Evolutionary conservation across 2,797 vertebrate genomes (phyloP), one percentile per base, ranked within the genome.

Genomic region (Miichthys miiuy): DNA sequence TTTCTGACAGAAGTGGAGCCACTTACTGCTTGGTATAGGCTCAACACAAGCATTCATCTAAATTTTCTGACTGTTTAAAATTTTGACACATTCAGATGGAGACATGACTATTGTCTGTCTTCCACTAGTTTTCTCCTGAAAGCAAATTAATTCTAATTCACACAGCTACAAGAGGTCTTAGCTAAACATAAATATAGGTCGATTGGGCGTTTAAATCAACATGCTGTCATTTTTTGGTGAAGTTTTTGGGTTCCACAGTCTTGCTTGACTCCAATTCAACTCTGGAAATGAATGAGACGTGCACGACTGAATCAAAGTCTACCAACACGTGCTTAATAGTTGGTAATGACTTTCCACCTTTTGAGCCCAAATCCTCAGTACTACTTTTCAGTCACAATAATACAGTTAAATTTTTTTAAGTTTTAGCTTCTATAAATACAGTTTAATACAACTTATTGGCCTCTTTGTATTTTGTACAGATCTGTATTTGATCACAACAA

Each of bases 371-470:
- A 56, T 50, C 55, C 68, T 48, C 30, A 20, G 18, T 17, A 44
- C 1, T 44, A 30, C n/a, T 44, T 17, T 62, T 61, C 25, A 54
- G 25, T 25, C 27, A 14, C 14, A 3, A 42, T 21, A 21, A 62
- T 18, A 41, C 57, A 64, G 41, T 9, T 25, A 1, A 44, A 50
- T 4, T 21, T 42, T 42, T 63, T 25, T 2, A 52, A 50, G 6
- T 21, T 42, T 63, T 9, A 47, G 46, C 69, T 69, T 27, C 42
- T 54, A 12, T 13, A 76, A 47, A 30, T 44, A 44, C 57, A 70
- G n/a, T 34, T 6, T 20, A 57, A 79, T n/a, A 48, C 13, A 13
- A 16, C 14, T 12, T 52, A 20, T 11, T 42, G n/a, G 27, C 25
- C 34, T 57, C 16, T 63, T 60, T 27, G 13, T 10, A 2, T 17